Base-by-base conservation (phyloP, 2,797 vertebrate genomes). In the Lindbergichthys nudifrons region DNA sequence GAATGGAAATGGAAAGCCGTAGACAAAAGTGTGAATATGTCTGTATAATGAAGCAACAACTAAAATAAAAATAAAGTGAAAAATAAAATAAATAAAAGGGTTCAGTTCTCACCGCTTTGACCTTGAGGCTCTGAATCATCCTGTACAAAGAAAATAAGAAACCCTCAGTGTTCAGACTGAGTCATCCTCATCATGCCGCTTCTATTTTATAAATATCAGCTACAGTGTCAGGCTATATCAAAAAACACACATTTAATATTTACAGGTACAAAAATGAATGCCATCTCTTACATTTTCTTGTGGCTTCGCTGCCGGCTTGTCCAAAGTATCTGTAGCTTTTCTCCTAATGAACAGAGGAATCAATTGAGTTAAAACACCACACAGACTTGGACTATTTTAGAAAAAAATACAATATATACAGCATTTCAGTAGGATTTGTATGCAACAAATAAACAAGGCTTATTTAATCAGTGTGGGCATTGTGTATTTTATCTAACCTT, bases 61-160 rank as follows among this genome's bases (percentile, higher is more conserved):
- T 26, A 26, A 26, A 26, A 26, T 26, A 26, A 9, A 36, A 36
- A 36, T 6, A 36, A 36, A 36, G 32, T 32, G 5, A 36, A 9
- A 36, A 36, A 36, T 36, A 30, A 30, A 30, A 2, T 2, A 30
- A 30, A 30, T 30, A 7, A 74, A 82, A 85, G 59, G 32, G 16
- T 61, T 75, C 21, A 47, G 21, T 82, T 80, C 93, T 95, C 79
- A 95, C 95, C 95, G 11, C 78, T 92, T 80, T 90, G 91, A 88
- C 91, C 90, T 89, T 91, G 87, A 81, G 91, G 71, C 69, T 97
- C 96, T 51, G 93, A 92, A 70, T 97, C 95, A 80, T 96, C 96
- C 95, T 97, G 92, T 75, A 77, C 16, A 73, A 72, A n/a, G n/a
- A n/a, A 84, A 73, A 64, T 84, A 50, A 82, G 13, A 78, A 30